Percentiles rank a stretch among this genome's conserved stretches.
Evolutionary conservation across 2,888 invertebrate species (phyloP).

Genomic region (Allygus modestus): DNA sequence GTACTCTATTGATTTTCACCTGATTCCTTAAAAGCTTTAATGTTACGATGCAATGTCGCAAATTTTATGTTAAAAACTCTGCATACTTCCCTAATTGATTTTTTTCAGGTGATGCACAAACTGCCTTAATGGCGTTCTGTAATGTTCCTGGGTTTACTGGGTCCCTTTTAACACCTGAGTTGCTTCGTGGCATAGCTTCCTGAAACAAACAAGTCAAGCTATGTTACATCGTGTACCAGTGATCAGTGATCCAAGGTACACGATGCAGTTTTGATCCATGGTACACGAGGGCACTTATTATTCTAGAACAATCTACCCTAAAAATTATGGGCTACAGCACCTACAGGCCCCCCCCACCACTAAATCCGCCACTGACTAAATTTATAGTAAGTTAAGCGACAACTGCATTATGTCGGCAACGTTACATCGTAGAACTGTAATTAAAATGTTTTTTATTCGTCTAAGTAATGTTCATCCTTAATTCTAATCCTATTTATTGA

Average conservation of each 20-base stretch:
- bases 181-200: constrained; percentile 16
- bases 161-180: constrained; percentile 32
- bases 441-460: too few relatives aligned
- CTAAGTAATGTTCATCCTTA: too few relatives aligned
- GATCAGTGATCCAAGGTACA: constrained; percentile 51
- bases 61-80: constrained; percentile 44
- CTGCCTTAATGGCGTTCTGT: constrained; percentile 29
- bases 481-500: too few relatives aligned
- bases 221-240: constrained; percentile 57
- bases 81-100: constrained; percentile 41
- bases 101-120: constrained; percentile 52
- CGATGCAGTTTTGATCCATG: constrained; percentile 53
- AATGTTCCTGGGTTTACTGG: constrained; percentile 29
- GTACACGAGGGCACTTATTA: constrained; percentile 53
- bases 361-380: too few relatives aligned
- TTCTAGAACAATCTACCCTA: constrained; percentile 5
- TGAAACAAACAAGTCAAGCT: constrained; percentile 20
- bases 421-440: too few relatives aligned
- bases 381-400: too few relatives aligned
- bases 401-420: too few relatives aligned
- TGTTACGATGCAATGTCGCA: not conserved
- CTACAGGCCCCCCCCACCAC: too few relatives aligned
- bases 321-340: constrained; percentile 54
- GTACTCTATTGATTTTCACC: constrained; percentile 45
- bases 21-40: constrained; percentile 54